Base-by-base conservation (phyloP, 2,113 vertebrate species). In the Pleuronectes platessa region DNA sequence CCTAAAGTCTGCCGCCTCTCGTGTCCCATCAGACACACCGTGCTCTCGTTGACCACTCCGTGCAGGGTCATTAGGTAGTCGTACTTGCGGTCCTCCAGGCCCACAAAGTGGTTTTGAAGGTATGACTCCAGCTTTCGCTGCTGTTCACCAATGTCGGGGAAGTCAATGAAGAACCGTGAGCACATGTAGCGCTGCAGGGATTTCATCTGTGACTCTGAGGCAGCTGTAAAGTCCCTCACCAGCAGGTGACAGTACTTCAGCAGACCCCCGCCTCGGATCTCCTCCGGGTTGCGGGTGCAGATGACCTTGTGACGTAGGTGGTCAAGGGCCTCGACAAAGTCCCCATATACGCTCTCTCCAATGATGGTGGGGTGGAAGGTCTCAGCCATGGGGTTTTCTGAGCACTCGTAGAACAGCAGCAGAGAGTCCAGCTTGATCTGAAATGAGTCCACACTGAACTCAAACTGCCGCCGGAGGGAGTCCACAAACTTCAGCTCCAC, bases 361-460 rank as follows among this genome's bases (percentile, higher is more conserved):
- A 99, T 95, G 83, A 99, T 96, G 79, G 97, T 99, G 4, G 98
- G 98, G 92, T 99, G 98, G 90, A 99, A 99, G 51, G 96, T 97
- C 91, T 97, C 96, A 3, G 96, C 95, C 98, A 99, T 99, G 0
- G 95, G 97, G 89, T 99, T 97, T 94, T 99, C 96, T 0, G 97
- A 98, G 92, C 97, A 99, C 88, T 99, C 97, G 14, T 99, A 98
- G 92, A 99, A 99, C 69, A 98, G 95, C 68, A 99, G 95, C 87
- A 99, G 95, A 82, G 98, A 99, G 95, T 99, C 97, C 91, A 99
- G 94, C 78, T 96, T 97, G 93, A 99, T 99, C 93, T 99, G 98
- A 91, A 99, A 99, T 49, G 98, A 99, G 94, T 99, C 98, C 84
- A 99, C 98, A 11, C 98, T 99, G 95, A 99, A 99, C 95, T 99